Evolutionary conservation across 2,113 vertebrate species (phyloP), one percentile per base, ranked within the genome.

Genomic region (Embiotoca jacksoni): DNA sequence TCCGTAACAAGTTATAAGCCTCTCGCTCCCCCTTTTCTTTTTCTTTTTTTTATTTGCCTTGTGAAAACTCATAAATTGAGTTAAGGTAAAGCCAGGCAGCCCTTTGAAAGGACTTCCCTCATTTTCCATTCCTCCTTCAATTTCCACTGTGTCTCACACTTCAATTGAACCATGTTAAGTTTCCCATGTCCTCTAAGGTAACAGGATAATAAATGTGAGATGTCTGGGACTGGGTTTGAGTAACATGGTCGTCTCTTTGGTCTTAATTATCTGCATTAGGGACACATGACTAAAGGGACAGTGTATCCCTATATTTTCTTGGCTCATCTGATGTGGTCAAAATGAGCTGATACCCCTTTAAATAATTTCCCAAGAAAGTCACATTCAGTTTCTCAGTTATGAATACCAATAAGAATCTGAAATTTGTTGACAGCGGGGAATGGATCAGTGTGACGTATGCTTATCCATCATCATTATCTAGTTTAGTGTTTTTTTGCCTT

Each of bases 391-490:
- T 47, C 68, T 73, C 5, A 74, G 41, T 80, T 62, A 87, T 53
- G 54, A 82, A 81, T 69, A 53, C 59, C 75, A 85, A 61, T 35
- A 49, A 37, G 46, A 62, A 39, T 75, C 59, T 30, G 30, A 78
- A 56, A 84, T 75, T 10, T 68, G 63, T 75, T 84, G 83, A 79
- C 70, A 88, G 71, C 59, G 13, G 56, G 64, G 54, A 50, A 32
- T 23, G 50, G 72, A 77, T 78, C 70, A 58, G 2, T n/a, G 59
- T 66, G 79, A 76, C 75, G 31, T 36, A 73, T 82, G 39, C 54
- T 50, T 10, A 87, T 89, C 80, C 69, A 82, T 90, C 84, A 79
- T 81, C 75, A 60, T 83, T 79, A 82, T 81, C 37, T 70, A 6
- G 11, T 72, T 74, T 56, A 55, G 44, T 57, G 54, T 72, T 31